These are phyloP conservation scores for Aphelenchoides besseyi DNA, from an alignment of 1,140 invertebrate genomes.

Conservation along the genomic window DNA sequence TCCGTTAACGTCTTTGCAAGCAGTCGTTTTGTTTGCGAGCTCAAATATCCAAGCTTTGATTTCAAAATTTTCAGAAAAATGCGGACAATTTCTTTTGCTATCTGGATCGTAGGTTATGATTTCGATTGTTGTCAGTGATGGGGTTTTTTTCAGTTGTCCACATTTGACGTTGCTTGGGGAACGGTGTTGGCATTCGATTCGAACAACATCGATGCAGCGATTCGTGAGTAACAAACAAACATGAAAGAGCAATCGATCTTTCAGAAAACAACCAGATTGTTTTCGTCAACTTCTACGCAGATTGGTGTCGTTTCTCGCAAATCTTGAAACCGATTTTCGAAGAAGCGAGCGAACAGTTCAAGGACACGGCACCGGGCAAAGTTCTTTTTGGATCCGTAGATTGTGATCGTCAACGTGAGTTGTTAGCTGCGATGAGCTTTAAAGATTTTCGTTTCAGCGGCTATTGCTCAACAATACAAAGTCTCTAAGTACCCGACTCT, in stretches of 20 bases:
- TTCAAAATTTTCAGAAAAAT: not conserved
- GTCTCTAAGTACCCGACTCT: constrained; percentile 97
- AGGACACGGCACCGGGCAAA: constrained; percentile 69
- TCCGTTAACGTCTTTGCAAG: no score
- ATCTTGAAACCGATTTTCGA: constrained; percentile 70
- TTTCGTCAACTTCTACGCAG: constrained; percentile 96
- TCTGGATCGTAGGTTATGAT: not conserved
- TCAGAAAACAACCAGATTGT: constrained; percentile 72
- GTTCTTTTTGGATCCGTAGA: constrained; percentile 94
- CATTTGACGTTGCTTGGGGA: not conserved
- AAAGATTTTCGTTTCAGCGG: constrained; percentile 67
- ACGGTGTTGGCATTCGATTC: not conserved
- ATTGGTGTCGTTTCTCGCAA: constrained; percentile 81
- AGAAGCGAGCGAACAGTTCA: constrained; percentile 75
- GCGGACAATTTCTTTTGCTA: not conserved
- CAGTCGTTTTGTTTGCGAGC: no score
- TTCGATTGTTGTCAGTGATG: not conserved
- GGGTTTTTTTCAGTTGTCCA: not conserved
- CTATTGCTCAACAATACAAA: constrained; percentile 82
- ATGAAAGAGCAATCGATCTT: no score
- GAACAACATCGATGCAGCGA: not conserved
- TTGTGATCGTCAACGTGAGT: constrained; percentile 83
- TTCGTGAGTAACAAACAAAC: no score
- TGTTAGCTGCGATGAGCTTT: no score
- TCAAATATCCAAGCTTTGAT: no score